Evolutionary conservation across 2,797 vertebrate species (phyloP), one percentile per base, ranked within the genome.

Genomic region (Cynodonichthys magdalenae): DNA sequence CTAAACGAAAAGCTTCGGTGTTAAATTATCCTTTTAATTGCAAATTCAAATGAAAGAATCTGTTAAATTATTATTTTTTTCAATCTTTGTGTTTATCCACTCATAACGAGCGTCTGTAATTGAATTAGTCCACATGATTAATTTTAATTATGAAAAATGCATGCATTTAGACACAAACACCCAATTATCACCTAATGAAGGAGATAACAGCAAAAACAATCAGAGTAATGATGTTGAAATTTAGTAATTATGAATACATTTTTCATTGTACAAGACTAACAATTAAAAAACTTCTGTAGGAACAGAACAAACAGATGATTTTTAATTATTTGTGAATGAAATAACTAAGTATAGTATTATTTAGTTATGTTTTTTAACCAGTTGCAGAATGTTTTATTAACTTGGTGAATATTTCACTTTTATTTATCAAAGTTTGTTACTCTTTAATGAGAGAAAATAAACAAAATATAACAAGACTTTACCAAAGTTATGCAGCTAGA

Each of bases 1-100:
- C 46, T 29, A 41, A 53, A 52, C 63, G 53, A 49, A 54, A 53
- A 19, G 36, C 12, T 11, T 69, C 11, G 49, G 17, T 14, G 45
- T 34, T 65, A 45, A 48, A 79, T 74, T 31, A 53, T 5, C 10
- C 66, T 75, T 74, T 63, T 52, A 31, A 66, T 73, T 68, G 60
- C 11, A 63, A 53, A 28, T 66, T 55, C 61, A 67, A 55, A 65
- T 71, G 65, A 15, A 6, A 78, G 64, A 61, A 73, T 64, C 6
- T 49, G 18, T 27, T 50, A 45, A 67, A 59, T 75, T 11, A 47
- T 77, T 59, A 75, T 7, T 36, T 36, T 36, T 80, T 76, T 41
- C 50, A 68, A 48, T 77, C 27, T 83, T 84, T 79, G 70, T 70
- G 63, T 29, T 70, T 71, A 75, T 64, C 75, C 73, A 74, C 77